These are phyloP conservation scores for Athalia rosae DNA, from an alignment of 2,888 invertebrate genomes.

Conservation along the genomic window DNA sequence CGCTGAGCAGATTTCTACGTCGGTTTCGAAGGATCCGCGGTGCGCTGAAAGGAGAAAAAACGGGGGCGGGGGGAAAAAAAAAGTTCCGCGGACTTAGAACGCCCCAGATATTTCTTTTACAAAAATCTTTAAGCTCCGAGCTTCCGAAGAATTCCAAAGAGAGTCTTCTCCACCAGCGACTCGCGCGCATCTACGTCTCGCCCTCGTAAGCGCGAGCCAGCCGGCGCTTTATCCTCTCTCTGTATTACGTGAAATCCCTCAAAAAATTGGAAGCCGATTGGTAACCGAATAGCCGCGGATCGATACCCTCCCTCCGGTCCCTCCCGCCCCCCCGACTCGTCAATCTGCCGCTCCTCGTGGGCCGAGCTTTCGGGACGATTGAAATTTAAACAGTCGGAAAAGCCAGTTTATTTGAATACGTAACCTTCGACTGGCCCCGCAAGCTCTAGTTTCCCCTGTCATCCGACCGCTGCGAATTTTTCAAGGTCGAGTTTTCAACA, in stretches of 20 bases:
- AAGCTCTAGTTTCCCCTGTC: not conserved
- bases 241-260: constrained; percentile 36
- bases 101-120: constrained; percentile 33
- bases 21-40: not conserved
- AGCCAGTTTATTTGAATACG: constrained; percentile 19
- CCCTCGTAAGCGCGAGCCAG: too few species aligned
- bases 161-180: not conserved
- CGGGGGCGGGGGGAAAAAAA: not conserved
- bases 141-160: constrained; percentile 10
- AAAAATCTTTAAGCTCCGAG: constrained; percentile 23
- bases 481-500: too few species aligned
- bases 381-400: constrained; percentile 33
- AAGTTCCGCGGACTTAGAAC: constrained; percentile 37
- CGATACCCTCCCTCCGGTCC: not conserved
- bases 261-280: constrained; percentile 37
- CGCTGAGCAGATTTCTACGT: constrained; percentile 1
- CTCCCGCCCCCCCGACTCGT: too few species aligned
- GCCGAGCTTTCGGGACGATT: constrained; percentile 22
- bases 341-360: too few species aligned
- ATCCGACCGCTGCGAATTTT: not conserved
- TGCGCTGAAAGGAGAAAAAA: constrained; percentile 20
- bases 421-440: not conserved
- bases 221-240: constrained; percentile 21
- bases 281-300: constrained; percentile 3
- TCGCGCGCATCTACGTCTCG: too few species aligned